Evolutionary conservation across 2,113 vertebrate species (phyloP).

Genomic region (Hippocampus abdominalis): DNA sequence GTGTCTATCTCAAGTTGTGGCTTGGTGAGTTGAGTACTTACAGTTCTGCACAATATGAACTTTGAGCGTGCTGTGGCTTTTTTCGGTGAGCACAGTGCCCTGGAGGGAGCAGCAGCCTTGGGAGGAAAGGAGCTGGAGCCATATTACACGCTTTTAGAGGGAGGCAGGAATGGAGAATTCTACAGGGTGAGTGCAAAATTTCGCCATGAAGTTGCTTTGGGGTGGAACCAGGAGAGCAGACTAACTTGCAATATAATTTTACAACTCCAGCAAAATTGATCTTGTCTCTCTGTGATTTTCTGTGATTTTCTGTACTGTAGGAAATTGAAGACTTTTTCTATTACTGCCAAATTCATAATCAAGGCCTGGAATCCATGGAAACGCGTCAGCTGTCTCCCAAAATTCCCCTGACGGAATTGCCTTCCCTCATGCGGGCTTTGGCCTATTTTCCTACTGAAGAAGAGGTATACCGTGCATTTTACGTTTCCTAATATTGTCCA

Average conservation of each 20-base stretch:
- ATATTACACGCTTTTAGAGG: constrained; percentile 84
- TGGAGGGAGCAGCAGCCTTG: constrained; percentile 80
- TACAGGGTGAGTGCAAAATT: constrained; percentile 75
- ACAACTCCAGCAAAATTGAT: background rate
- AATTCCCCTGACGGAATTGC: constrained; percentile 81
- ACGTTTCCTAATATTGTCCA: background rate
- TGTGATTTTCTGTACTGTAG: constrained; percentile 65
- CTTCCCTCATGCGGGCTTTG: constrained; percentile 85
- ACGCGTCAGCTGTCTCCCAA: constrained; percentile 72
- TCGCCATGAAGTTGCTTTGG: background rate
- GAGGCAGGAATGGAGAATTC: constrained; percentile 82
- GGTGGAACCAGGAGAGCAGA: background rate
- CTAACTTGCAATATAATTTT: background rate
- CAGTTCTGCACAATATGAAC: background rate
- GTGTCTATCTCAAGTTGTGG: too few species aligned
- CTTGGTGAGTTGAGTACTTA: background rate
- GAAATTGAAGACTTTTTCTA: constrained; percentile 92
- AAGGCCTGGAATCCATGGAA: constrained; percentile 77
- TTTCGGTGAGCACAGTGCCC: constrained; percentile 66
- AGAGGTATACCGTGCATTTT: constrained; percentile 70
- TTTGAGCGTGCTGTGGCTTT: background rate
- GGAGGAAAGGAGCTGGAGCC: constrained; percentile 83
- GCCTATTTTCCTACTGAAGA: constrained; percentile 88
- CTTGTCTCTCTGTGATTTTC: background rate
- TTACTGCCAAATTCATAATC: constrained; percentile 81